Evolutionary conservation across 2,113 vertebrate genomes (phyloP).

Genomic region (Scolopax mira): DNA sequence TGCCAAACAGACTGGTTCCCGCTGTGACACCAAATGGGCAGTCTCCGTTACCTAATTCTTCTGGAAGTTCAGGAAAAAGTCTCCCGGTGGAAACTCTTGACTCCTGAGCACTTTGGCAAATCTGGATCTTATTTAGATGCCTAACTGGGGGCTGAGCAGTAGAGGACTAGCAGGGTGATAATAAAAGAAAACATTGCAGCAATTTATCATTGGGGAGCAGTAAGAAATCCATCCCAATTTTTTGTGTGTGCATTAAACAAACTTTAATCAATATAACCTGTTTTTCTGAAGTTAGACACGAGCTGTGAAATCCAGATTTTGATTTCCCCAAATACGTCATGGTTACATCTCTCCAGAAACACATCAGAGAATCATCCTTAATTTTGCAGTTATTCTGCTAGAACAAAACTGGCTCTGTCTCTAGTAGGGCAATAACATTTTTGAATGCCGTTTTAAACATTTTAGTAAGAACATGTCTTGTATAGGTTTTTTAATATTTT

Average conservation of each 20-base stretch:
- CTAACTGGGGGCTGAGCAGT: neutral
- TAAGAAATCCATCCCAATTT: neutral
- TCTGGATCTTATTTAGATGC: conserved; percentile 62
- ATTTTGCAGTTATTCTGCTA: neutral
- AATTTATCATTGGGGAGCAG: conserved; percentile 23
- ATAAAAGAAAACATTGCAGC: conserved; percentile 41
- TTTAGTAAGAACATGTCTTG: neutral
- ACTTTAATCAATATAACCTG: neutral
- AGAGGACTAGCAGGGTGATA: conserved; percentile 32
- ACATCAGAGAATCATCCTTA: neutral
- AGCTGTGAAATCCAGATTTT: neutral
- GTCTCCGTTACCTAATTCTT: conserved; percentile 44
- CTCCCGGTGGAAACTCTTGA: neutral
- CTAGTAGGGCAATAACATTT: neutral
- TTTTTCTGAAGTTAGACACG: rapidly evolving
- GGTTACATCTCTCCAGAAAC: neutral
- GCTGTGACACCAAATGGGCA: neutral
- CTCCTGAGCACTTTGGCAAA: conserved; percentile 33
- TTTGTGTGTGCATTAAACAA: neutral
- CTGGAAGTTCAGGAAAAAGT: conserved; percentile 18
- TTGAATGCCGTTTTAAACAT: neutral
- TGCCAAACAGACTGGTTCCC: conserved; percentile 15
- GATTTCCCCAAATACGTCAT: neutral
- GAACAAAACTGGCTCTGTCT: neutral
- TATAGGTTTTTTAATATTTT: neutral